Percentiles rank a stretch among this genome's conserved stretches.
These are phyloP conservation scores for Lacanobia oleracea DNA, from an alignment of 2,888 invertebrate genomes.

Conservation along the genomic window DNA sequence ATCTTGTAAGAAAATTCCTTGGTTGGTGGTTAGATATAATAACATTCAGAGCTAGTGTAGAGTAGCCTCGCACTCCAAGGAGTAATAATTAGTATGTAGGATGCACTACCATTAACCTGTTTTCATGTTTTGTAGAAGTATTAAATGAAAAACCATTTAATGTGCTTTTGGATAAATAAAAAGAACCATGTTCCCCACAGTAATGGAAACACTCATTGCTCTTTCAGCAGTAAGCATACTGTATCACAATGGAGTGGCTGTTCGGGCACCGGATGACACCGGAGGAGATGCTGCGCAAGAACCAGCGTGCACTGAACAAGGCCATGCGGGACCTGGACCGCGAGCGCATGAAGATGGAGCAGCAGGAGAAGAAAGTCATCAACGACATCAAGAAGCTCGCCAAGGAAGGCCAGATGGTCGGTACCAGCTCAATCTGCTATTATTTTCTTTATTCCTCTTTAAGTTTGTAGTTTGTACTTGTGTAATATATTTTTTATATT, in stretches of 20 bases:
- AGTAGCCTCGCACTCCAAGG: too few relatives aligned
- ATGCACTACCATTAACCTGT: too few relatives aligned
- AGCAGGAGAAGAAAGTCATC: conserved; percentile 99
- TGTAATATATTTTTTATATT: background rate
- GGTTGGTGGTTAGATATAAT: too few relatives aligned
- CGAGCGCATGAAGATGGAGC: conserved; percentile 98
- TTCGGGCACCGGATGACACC: conserved; percentile 99
- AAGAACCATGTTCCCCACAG: background rate
- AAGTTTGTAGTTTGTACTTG: background rate
- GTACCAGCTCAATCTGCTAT: conserved; percentile 5
- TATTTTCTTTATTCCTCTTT: background rate
- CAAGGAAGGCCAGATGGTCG: conserved; percentile 99
- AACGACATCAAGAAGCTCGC: conserved; percentile 99
- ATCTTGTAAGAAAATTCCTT: too few relatives aligned
- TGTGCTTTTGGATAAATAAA: background rate
- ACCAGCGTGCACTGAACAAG: conserved; percentile 99
- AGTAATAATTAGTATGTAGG: too few relatives aligned
- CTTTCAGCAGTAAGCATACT: conserved; percentile 16
- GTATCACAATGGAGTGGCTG: conserved; percentile 95
- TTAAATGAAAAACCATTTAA: too few relatives aligned
- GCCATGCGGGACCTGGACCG: conserved; percentile 99
- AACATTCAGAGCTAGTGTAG: background rate
- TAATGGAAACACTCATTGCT: background rate
- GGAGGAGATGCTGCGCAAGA: conserved; percentile 99
- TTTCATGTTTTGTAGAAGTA: too few relatives aligned